Base-by-base conservation (phyloP, 2,888 invertebrate genomes). In the Chrysolina oricalcia region DNA sequence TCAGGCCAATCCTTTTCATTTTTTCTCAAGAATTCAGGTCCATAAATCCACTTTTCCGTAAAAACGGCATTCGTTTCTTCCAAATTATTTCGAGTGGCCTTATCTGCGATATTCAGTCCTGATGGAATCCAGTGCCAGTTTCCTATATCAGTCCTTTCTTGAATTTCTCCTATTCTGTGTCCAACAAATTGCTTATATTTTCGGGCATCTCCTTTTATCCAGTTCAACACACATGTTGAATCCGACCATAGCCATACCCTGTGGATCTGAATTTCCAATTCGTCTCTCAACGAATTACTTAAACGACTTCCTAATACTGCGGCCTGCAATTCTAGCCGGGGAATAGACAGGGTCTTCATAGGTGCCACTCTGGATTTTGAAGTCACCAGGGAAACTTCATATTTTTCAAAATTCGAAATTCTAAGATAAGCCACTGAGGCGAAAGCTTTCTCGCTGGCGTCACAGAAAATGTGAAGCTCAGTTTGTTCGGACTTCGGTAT, bases 91-190 rank as follows among this genome's bases (percentile, higher is more conserved):
- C 73, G 35, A 6, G 80, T 80, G 4, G 82, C 79, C 19, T 78
- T 80, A 63, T 83, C 82, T 2, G 83, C 82, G 0, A 80, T 76
- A 50, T 83, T 84, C 15, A 72, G 15, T 8, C 59, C 59, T 2
- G 83, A 71, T 1, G 81, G 78, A 0, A 81, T 67, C 82, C 81
- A 83, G 40, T 66, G 67, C 70, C 74, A 70, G 5, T 70, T 21
- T 27, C 62, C 41, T 21, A 23, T 69, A 10, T 23, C 78, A 11
- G 82, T 82, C 9, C 77, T 56, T 21, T 81, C 81, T 62, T 73
- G 71, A 17, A 82, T 82, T 63, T 81, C 82, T 2, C 80, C 80
- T 10, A 83, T 48, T 19, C 82, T 66, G 59, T 81, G 73, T 0
- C 77, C 74, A 3, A 81, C 78, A 64, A 48, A 62, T 59, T 63